Evolutionary conservation across 2,113 vertebrate species (phyloP), one percentile per base, ranked within the genome.

Genomic region (Silurus meridionalis): DNA sequence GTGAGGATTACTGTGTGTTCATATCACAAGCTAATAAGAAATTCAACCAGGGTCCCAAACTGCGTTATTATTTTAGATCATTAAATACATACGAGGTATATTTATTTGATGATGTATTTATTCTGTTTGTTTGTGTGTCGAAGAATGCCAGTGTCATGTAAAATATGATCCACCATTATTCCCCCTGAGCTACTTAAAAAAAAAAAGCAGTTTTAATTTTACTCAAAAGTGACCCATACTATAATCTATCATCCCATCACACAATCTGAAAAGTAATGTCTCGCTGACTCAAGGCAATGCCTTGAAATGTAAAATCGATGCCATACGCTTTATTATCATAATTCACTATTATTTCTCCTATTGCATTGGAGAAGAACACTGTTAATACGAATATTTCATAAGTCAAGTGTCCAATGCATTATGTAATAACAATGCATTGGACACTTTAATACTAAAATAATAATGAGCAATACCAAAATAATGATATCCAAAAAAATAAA

Each of bases 1-100:
- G 96, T 96, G 95, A 94, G 95, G 94, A 90, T 92, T 91, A 94
- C 94, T 95, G 95, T 93, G 94, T 89, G 92, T 92, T 93, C 92
- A 90, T 95, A 94, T 95, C 90, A 78, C 83, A 83, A n/a, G 88
- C 13, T 7, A 37, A 53, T 23, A 25, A 7, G 74, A 25, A 8
- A 15, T 77, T 55, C 14, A 55, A 25, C 50, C 53, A 52, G 74
- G 13, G 11, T 78, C 52, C 50, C 11, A 55, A 77, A 57, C 48
- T 52, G 71, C 23, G 71, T 52, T 11, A 75, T 75, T 48, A 72
- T 7, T 48, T 71, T 48, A 71, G 7, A 46, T 9, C 19, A 72
- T 72, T 0, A 48, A 48, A 3, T 75, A 52, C 11, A 75, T 8
- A n/a, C 48, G 21, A 13, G 3, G 10, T 19, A 13, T 37, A 69